Percentiles rank a stretch among this genome's conserved stretches.
phyloP scores from a whole-genome alignment of 2,888 invertebrate species.

The Asteroscopus sphinx region DNA sequence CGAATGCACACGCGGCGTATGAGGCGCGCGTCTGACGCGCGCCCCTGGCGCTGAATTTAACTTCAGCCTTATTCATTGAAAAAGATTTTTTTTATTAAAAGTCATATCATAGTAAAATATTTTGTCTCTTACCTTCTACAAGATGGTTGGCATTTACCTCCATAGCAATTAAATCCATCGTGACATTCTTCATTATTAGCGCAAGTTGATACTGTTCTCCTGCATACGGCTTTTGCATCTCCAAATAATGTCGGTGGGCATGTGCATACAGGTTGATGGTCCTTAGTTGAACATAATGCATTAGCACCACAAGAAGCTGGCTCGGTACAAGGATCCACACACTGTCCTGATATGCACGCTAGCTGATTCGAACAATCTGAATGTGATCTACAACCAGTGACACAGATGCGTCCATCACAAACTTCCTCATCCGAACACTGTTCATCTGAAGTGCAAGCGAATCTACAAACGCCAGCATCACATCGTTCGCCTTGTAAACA shows the following conservation, averaged over 20 bases:
- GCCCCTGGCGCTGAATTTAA: too few species aligned
- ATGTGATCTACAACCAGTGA: slow-evolving; percentile 95
- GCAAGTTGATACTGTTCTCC: slow-evolving; percentile 92
- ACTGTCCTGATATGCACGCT: slow-evolving; percentile 94
- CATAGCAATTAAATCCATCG: slow-evolving; percentile 93
- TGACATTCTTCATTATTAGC: slow-evolving; percentile 92
- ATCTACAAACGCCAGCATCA: slow-evolving; percentile 93
- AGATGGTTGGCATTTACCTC: slow-evolving; percentile 93
- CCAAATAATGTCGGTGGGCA: slow-evolving; percentile 93
- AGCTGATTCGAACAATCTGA: slow-evolving; percentile 93
- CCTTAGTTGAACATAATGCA: slow-evolving; percentile 92
- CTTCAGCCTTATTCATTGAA: too few species aligned
- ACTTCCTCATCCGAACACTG: slow-evolving; percentile 97
- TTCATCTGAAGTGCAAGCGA: slow-evolving; percentile 95
- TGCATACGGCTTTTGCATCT: slow-evolving; percentile 93
- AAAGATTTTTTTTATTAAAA: too few species aligned
- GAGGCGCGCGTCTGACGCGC: too few species aligned
- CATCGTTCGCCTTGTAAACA: slow-evolving; percentile 96
- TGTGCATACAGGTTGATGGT: slow-evolving; percentile 93
- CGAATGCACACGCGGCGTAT: too few species aligned
- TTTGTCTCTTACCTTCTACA: slow-evolving; percentile 91
- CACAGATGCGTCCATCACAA: slow-evolving; percentile 94
- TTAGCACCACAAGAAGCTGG: slow-evolving; percentile 96
- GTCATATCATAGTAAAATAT: too few species aligned
- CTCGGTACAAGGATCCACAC: slow-evolving; percentile 93